Base-by-base conservation (phyloP, 2,888 invertebrate genomes). In the Ectemnius lituratus region DNA sequence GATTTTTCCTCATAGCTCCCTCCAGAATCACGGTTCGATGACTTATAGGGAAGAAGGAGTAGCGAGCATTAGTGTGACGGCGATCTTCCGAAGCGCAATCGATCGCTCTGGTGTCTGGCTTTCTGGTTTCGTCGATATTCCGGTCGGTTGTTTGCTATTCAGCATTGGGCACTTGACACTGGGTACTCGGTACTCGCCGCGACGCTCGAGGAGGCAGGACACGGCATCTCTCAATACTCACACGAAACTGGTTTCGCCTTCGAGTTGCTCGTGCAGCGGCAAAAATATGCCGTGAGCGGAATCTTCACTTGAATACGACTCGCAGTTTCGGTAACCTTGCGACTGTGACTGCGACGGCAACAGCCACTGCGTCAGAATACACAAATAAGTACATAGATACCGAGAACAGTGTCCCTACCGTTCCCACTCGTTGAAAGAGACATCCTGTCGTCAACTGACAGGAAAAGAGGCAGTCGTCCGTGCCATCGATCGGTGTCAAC, bases 1-100 rank as follows among this genome's bases (percentile, higher is more conserved):
- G 47, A 52, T 71, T 76, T 66, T 76, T 75, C 76, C 65, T 71
- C n/a, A 2, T 70, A 64, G 5, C 37, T 11, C 61, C 58, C 73
- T 56, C 63, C 77, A 45, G 13, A 37, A 11, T 20, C 14, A 2
- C 0, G 6, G 23, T 16, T 11, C 14, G 46, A 61, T 45, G 46
- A 58, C 45, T 23, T 3, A 23, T 56, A n/a, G 23, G 23, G 45
- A 14, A 60, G 62, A 14, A 61, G 27, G 78, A 75, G 70, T 75
- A 72, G 66, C 75, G 70, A 72, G 62, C 60, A 23, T 27, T 14
- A 52, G 52, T 52, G 1, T 0, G 5, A 11, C 37, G 8, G 37
- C 37, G 8, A 37, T 6, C 37, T 1, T 11, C 1, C 37, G 37
- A 37, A 8, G 8, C 37, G 37, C 37, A 37, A 37, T 37, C 37